Conservation (phyloP, 2,888 invertebrate genomes). For the Epinotia nisella region DNA sequence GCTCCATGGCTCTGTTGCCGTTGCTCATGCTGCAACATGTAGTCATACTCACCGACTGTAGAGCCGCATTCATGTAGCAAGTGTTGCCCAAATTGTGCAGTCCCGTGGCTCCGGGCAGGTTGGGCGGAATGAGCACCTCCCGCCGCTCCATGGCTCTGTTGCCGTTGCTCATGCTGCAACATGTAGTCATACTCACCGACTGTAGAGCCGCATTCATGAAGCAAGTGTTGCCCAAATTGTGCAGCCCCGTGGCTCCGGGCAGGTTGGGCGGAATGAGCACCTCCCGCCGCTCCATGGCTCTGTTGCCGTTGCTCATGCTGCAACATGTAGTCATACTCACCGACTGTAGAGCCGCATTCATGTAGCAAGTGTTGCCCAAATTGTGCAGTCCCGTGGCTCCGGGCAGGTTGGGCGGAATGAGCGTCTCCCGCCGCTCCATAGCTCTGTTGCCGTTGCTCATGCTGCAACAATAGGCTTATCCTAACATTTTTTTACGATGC, state of each 20-base stretch:
- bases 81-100: too few species aligned
- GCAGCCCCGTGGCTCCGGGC: constrained; percentile 93
- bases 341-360: constrained; percentile 96
- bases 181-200: constrained; percentile 65
- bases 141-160: too few species aligned
- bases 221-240: constrained; percentile 97
- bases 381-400: constrained; percentile 97
- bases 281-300: constrained; percentile 71
- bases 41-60: too few species aligned
- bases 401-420: constrained; percentile 71
- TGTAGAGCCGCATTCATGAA: constrained; percentile 98
- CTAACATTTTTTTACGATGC: too few species aligned
- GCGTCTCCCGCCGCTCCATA: constrained; percentile 72
- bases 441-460: constrained; percentile 64
- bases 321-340: background rate
- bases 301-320: constrained; percentile 61
- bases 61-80: too few species aligned
- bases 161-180: too few species aligned
- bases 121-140: too few species aligned
- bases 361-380: constrained; percentile 97
- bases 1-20: too few species aligned
- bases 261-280: constrained; percentile 72
- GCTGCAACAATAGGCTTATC: too few species aligned
- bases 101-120: too few species aligned
- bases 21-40: too few species aligned